Conservation (phyloP, 2,797 vertebrate genomes). For the Aselliscus stoliczkanus region DNA sequence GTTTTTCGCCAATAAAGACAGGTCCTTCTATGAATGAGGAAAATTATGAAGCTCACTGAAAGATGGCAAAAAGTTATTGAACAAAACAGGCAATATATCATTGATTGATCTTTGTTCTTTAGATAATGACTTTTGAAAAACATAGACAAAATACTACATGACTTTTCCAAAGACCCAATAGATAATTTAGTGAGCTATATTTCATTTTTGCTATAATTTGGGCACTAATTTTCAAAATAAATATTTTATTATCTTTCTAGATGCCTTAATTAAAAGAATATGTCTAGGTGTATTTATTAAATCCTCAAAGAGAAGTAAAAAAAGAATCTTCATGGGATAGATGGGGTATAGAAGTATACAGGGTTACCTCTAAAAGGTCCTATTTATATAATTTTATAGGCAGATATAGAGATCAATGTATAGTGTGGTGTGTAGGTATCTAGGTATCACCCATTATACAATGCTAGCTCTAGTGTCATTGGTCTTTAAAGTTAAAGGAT, state of each 20-base stretch:
- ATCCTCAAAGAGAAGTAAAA: background rate
- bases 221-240: background rate
- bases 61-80: too few relatives aligned
- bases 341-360: background rate
- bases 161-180: too few relatives aligned
- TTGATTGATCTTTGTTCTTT: too few relatives aligned
- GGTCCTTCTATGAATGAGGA: too few relatives aligned
- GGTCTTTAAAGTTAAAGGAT: background rate
- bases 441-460: background rate
- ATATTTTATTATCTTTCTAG: background rate
- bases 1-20: too few relatives aligned
- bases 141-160: too few relatives aligned
- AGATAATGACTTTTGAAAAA: too few relatives aligned
- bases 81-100: too few relatives aligned
- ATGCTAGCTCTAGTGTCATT: background rate
- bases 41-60: too few relatives aligned
- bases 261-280: background rate
- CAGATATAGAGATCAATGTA: background rate
- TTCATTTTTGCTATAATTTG: too few relatives aligned
- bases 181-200: too few relatives aligned
- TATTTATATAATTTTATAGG: background rate
- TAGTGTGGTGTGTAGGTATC: background rate
- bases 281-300: background rate
- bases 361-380: background rate
- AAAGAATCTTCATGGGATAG: background rate